Evolutionary conservation across 2,888 invertebrate species (phyloP), one percentile per base, ranked within the genome.

Genomic region (Labia minor): DNA sequence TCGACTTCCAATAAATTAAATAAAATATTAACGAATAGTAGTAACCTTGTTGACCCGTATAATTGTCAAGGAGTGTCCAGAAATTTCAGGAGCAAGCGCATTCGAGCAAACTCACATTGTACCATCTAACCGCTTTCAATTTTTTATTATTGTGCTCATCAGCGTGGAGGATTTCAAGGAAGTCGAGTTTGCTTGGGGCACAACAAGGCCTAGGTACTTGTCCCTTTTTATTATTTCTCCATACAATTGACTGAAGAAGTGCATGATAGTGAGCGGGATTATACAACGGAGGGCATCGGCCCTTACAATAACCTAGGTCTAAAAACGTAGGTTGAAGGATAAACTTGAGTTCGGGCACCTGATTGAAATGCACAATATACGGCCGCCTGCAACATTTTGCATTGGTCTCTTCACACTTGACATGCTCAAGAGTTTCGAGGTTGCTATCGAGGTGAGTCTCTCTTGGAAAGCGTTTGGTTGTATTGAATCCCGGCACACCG

Each of bases 251-350:
- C 75, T 88, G 88, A 65, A 88, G 78, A 19, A 86, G 77, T 0
- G 88, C 87, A 75, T 88, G 88, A 72, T 86, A 86, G 70, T 85
- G 85, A 1, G 87, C 87, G 11, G 85, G 85, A 74, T 87, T 86
- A 74, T 83, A 86, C 4, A 85, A 80, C 0, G 83, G 82, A 0
- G 86, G 87, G 73, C 88, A 88, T 63, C 84, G 80, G 1, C 88
- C 88, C 69, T 83, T 83, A 74, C 88, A 88, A 73, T 82, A 87
- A 14, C 86, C 87, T 0, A 87, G 87, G 74, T 88, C 86, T 74
- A 87, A 87, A 16, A 77, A 79, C 74, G 83, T 84, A n/a, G 88
- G 88, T 70, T 86, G 84, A 63, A 86, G 78, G 64, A 88, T 85
- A 72, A 84, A 85, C 70, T 84, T 83, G 74, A 84, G 83, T 19